A percentile compares a stretch with the other conserved stretches of the same genome.
Evolutionary conservation across 2,888 invertebrate genomes (phyloP).

Genomic region (Hofmannophila pseudospretella): DNA sequence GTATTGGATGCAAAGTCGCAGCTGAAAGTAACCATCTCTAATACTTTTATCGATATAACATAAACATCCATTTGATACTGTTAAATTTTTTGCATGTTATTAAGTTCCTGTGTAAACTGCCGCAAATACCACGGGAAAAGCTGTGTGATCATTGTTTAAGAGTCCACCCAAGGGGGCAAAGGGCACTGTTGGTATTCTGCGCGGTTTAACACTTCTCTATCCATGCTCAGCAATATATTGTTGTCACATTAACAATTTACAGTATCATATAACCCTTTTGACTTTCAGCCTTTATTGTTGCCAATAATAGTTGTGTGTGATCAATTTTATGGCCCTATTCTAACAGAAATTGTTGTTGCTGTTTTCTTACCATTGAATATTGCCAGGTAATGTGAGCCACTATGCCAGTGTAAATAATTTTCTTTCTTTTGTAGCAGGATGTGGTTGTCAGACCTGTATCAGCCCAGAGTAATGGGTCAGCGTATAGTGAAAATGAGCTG

Average conservation of each 20-base stretch:
- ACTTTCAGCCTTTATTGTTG: background rate
- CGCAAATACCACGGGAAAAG: no score
- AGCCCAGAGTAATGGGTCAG: constrained; percentile 67
- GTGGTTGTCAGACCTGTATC: constrained; percentile 68
- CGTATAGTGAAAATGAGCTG: constrained; percentile 72
- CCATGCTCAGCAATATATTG: background rate
- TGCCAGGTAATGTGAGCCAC: no score
- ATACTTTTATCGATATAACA: constrained; percentile 2
- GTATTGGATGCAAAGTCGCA: constrained; percentile 26
- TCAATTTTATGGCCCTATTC: background rate
- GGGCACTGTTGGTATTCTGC: no score
- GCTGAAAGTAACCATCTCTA: background rate
- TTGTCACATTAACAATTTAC: background rate
- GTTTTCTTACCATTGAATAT: no score
- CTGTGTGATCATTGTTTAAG: no score
- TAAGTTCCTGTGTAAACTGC: no score
- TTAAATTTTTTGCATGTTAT: constrained; percentile 2
- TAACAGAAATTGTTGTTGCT: constrained; percentile 1
- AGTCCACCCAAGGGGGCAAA: no score
- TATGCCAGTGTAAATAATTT: no score
- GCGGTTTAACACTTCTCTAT: background rate
- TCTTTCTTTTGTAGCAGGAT: constrained; percentile 41
- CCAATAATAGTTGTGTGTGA: constrained; percentile 1
- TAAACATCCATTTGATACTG: constrained; percentile 1
- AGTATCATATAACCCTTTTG: background rate